Percentiles rank a stretch among this genome's conserved stretches.
Conservation (phyloP, 2,113 vertebrate genomes). For the Ptyas mucosa region DNA sequence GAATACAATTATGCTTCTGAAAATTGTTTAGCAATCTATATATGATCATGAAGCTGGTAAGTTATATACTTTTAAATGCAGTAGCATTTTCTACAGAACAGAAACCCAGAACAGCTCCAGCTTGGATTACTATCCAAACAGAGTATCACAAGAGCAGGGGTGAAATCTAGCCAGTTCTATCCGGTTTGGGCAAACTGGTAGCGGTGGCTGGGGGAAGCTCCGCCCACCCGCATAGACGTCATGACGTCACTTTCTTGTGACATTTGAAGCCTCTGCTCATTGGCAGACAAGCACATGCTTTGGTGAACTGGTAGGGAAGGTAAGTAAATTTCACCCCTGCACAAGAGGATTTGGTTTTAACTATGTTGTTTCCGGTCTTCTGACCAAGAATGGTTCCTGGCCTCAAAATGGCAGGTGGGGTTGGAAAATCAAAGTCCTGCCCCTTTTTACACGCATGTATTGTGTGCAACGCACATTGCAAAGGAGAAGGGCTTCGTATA, state of each 20-base stretch:
- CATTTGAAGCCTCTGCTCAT: too few species aligned
- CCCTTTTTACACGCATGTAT: neutral
- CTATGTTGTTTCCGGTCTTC: neutral
- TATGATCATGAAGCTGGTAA: neutral
- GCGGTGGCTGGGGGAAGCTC: too few species aligned
- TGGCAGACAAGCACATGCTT: too few species aligned
- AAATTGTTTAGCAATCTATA: neutral
- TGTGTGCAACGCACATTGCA: neutral
- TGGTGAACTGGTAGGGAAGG: too few species aligned
- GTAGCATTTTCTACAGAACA: neutral
- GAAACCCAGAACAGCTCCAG: too few species aligned
- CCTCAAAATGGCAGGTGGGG: neutral
- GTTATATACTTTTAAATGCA: neutral
- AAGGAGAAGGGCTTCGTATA: neutral
- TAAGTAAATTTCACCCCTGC: too few species aligned
- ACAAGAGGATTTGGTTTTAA: neutral
- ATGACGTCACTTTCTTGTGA: too few species aligned
- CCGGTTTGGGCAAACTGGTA: too few species aligned
- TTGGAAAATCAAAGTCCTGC: neutral
- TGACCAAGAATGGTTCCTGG: neutral
- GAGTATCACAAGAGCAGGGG: neutral
- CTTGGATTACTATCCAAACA: neutral
- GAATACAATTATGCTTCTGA: neutral
- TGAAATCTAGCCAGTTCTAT: too few species aligned
- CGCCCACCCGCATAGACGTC: too few species aligned